Base-by-base conservation (phyloP, 2,797 vertebrate species). In the Masticophis lateralis region DNA sequence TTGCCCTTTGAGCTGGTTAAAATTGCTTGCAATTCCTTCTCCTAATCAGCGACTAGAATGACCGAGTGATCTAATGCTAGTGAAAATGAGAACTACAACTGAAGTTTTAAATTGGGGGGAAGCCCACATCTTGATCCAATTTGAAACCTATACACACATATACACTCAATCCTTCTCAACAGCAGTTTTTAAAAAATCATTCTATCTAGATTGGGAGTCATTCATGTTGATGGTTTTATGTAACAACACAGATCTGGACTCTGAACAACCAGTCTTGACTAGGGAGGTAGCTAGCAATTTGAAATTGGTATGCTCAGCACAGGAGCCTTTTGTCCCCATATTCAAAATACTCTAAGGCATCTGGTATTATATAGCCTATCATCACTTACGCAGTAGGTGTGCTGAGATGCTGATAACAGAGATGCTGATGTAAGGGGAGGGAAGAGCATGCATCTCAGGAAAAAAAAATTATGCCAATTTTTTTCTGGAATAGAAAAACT, bases 261-360 rank as follows among this genome's bases (percentile, higher is more conserved):
- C 55, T 60, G 94, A 96, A 97, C 96, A 55, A 93, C 93, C 91
- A 83, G 47, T 92, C 92, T 96, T 97, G 96, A 93, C 86, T 61
- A 93, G 93, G n/a, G 60, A 69, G 92, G 37, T 94, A 96, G 94
- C 90, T 95, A 95, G 93, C 92, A 96, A 96, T 95, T 95, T 96
- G 89, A 95, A 97, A 95, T 28, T 95, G 94, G 91, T 94, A 59
- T 88, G 93, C 92, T 94, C 92, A 94, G 94, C 32, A 5, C 87
- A 94, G 74, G 60, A 87, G 91, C 55, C 83, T 89, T 95, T 94
- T 91, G 90, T 96, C 92, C 91, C 86, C 37, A 51, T 95, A 66
- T 37, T 89, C 93, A 57, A 86, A 18, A 6, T 88, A 56, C 94
- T 91, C 95, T 91, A 87, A 59, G 91, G 94, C 83, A 95, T 89